A percentile compares a stretch with the other conserved stretches of the same genome.
These are phyloP conservation scores for Rachycentron canadum DNA, from an alignment of 2,797 vertebrate species.

Conservation along the genomic window DNA sequence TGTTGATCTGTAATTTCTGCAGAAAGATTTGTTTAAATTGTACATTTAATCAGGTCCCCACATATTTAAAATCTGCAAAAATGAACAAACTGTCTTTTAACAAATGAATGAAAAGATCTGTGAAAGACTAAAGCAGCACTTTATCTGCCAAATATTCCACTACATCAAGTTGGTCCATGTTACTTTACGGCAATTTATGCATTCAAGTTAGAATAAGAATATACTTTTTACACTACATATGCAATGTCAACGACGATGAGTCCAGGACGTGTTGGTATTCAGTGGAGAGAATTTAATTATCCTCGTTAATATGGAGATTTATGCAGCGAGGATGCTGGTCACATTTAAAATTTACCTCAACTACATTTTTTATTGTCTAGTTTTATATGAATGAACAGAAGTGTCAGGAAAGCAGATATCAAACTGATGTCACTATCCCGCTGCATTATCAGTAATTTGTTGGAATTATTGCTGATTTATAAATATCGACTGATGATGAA, in stretches of 20 bases:
- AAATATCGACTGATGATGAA: not conserved
- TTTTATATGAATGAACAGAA: not conserved
- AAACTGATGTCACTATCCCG: not conserved
- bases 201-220: not conserved
- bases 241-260: not conserved
- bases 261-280: not conserved
- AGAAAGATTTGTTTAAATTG: not conserved
- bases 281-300: not conserved
- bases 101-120: constrained; percentile 10
- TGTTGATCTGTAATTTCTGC: not conserved
- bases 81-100: not conserved
- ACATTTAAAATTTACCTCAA: not conserved
- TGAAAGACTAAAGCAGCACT: not conserved
- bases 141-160: not conserved
- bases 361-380: not conserved
- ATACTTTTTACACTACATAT: not conserved
- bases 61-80: not conserved
- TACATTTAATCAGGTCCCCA: not conserved
- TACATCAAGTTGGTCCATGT: not conserved
- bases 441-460: not conserved
- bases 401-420: not conserved
- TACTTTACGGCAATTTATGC: constrained; percentile 2
- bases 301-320: constrained; percentile 6
- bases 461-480: not conserved
- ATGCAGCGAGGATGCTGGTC: constrained; percentile 3